Evolutionary conservation across 2,888 invertebrate genomes (phyloP), one percentile per base, ranked within the genome.

Genomic region (Hydroisotoma schaefferi): DNA sequence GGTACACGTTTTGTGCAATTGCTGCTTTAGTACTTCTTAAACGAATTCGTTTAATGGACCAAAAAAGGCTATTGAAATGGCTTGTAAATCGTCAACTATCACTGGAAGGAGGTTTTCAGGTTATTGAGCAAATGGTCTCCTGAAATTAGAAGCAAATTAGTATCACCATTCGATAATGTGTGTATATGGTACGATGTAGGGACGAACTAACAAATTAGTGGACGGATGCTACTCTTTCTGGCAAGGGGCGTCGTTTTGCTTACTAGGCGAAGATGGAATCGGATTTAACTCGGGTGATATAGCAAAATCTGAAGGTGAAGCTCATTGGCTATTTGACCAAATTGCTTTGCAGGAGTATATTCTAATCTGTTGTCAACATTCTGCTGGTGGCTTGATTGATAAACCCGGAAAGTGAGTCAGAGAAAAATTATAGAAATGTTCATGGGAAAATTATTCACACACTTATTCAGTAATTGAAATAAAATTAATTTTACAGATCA

Each of bases 161-260:
- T 58, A 44, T 46, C 3, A 48, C 12, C 18, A 40, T 37, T n/a
- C 18, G 15, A 25, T 61, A 15, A 44, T 29, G 25, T 15, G 28
- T 43, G 23, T n/a, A n/a, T n/a, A n/a, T n/a, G n/a, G n/a, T n/a
- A 27, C 18, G 74, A 59, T 26, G 86, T 87, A 94, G 81, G 98
- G 98, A 0, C 83, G 98, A 74, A 95, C 98, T 1, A 98, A 99
- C 78, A 99, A 99, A 79, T 81, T 99, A 67, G 98, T 99, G 0
- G 99, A 99, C 81, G 92, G 92, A 2, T 99, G 99, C 77, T 99
- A 99, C 77, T 95, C 95, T 0, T 99, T 97, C 80, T 99, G 99
- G 99, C 94, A 94, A 79, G 95, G 94, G 27, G 95, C 90, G 52
- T 84, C 87, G 46, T 89, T 97, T 76, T 91, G 94, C 22, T 83